These are phyloP conservation scores for Dinomys branickii DNA, from an alignment of 2,113 vertebrate genomes.

Conservation along the genomic window DNA sequence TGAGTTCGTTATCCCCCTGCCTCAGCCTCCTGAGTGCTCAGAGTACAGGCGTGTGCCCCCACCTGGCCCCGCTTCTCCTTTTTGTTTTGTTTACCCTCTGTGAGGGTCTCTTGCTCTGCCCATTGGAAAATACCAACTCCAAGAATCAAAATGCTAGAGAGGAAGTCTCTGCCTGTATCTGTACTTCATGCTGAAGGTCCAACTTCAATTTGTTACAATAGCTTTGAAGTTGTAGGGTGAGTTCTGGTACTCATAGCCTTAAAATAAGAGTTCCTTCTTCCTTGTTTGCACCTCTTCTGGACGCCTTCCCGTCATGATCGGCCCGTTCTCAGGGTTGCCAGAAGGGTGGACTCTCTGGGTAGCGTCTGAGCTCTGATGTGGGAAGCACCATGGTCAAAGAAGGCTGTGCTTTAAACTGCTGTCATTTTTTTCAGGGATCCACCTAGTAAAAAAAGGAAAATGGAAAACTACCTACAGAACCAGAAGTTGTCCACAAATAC, in stretches of 20 bases:
- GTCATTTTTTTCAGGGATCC: constrained; percentile 91
- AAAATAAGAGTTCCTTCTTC: background rate
- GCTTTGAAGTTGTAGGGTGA: background rate
- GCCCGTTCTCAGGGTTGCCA: background rate
- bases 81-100: background rate
- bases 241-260: background rate
- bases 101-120: background rate
- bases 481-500: constrained; percentile 83
- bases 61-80: background rate
- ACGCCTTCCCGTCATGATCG: background rate
- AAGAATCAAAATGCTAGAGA: background rate
- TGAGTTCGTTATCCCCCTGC: background rate
- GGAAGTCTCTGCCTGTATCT: background rate
- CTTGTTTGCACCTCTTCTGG: background rate
- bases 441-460: constrained; percentile 96
- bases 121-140: background rate
- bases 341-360: background rate
- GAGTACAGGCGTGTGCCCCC: background rate
- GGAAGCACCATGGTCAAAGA: background rate
- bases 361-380: background rate
- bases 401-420: background rate
- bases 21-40: background rate
- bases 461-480: constrained; percentile 88
- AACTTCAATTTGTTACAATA: constrained; percentile 44
- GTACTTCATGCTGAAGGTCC: constrained; percentile 14